Evolutionary conservation across 2,888 invertebrate genomes (phyloP), one percentile per base, ranked within the genome.

Genomic region (Drosophila maculinotata): DNA sequence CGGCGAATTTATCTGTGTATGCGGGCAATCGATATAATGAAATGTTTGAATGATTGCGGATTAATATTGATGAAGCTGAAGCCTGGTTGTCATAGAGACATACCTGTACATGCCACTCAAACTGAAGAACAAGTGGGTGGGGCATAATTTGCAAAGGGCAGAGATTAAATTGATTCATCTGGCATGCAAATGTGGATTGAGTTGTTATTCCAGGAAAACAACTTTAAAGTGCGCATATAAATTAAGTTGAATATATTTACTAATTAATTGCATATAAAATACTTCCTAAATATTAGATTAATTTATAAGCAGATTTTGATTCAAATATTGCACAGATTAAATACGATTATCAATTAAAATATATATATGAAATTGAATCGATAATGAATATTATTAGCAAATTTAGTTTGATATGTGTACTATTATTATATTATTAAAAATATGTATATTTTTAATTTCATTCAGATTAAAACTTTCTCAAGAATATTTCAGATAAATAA

Each of bases 11-110:
- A 45, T 53, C 25, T 17, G 20, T 20, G 42, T 17, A 39, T 56
- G 59, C 52, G 39, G 59, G 33, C 57, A 73, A 73, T 75, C 75
- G 75, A 69, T 53, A 51, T 69, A 75, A 75, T 75, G 76, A 69
- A 73, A 73, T 57, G 75, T 74, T 75, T 69, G 72, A 69, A 64
- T 69, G 75, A 73, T 69, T 75, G 39, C 75, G 59, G 72, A 75
- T 72, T 72, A 75, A 69, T 75, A 69, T 69, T 69, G 70, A 64
- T 64, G 58, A 41, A 23, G 31, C 36, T 26, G 39, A 36, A 41
- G 48, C 41, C 30, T 23, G 17, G 48, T 28, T 54, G 47, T 44
- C 35, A 36, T 57, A 35, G 45, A 17, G 9, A 39, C 35, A 42
- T 38, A 14, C 52, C 17, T 20, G 15, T 7, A 39, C 2, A 20